phyloP scores from a whole-genome alignment of 2,113 vertebrate genomes.

The Solea senegalensis region DNA sequence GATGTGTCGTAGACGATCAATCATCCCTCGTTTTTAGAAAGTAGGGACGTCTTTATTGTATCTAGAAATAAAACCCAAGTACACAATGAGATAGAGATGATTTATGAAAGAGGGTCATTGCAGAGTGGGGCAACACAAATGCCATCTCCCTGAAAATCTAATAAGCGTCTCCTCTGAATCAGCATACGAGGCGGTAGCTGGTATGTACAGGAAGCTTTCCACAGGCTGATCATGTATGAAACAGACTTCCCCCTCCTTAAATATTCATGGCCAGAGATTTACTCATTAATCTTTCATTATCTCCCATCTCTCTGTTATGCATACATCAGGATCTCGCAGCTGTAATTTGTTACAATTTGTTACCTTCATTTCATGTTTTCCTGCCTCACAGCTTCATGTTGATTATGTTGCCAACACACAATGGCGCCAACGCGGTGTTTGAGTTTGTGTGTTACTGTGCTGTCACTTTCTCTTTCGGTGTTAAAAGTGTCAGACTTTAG shows the following conservation, averaged over 20 bases:
- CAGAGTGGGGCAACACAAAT: slow-evolving; percentile 73
- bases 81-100: slow-evolving; percentile 57
- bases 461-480: background rate
- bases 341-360: slow-evolving; percentile 56
- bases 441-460: slow-evolving; percentile 13
- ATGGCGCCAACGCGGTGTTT: slow-evolving; percentile 30
- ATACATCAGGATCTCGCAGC: slow-evolving; percentile 53
- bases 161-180: slow-evolving; percentile 64
- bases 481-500: slow-evolving; percentile 1
- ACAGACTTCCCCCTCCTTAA: slow-evolving; percentile 78
- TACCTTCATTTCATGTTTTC: slow-evolving; percentile 36
- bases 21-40: slow-evolving; percentile 30
- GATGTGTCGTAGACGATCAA: background rate
- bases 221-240: slow-evolving; percentile 79
- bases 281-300: slow-evolving; percentile 83
- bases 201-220: slow-evolving; percentile 74
- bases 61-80: slow-evolving; percentile 43
- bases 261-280: slow-evolving; percentile 81
- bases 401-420: slow-evolving; percentile 11
- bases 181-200: slow-evolving; percentile 40
- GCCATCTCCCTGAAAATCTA: slow-evolving; percentile 66
- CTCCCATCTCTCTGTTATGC: slow-evolving; percentile 73
- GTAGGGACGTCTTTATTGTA: slow-evolving; percentile 17
- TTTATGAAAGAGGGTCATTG: slow-evolving; percentile 59
- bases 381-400: background rate